A percentile compares a stretch with the other conserved stretches of the same genome.
phyloP scores from a whole-genome alignment of 2,888 invertebrate genomes.

The Nomada fabriciana region DNA sequence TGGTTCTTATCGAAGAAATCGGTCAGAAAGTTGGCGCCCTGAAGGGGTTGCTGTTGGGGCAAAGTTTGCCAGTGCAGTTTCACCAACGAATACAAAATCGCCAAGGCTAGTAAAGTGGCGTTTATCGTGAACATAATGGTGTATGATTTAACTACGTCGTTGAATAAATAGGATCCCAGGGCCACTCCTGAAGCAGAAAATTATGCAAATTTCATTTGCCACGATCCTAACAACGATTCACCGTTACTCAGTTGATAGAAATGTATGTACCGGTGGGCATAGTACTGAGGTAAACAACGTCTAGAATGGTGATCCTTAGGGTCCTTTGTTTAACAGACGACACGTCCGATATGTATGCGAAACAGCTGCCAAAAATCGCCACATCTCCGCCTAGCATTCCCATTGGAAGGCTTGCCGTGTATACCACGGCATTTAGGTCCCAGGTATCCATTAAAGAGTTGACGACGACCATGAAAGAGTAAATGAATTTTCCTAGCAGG shows the following conservation, averaged over 20 bases:
- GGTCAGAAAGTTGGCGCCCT: slow-evolving; percentile 86
- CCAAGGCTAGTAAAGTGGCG: slow-evolving; percentile 86
- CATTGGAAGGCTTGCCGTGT: slow-evolving; percentile 91
- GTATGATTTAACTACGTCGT: slow-evolving; percentile 87
- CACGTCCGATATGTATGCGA: slow-evolving; percentile 93
- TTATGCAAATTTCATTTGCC: neutral
- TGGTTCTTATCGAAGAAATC: slow-evolving; percentile 91
- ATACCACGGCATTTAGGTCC: slow-evolving; percentile 91
- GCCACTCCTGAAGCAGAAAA: slow-evolving; percentile 84
- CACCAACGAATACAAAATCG: slow-evolving; percentile 88
- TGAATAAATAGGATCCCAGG: slow-evolving; percentile 87
- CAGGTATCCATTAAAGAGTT: slow-evolving; percentile 88
- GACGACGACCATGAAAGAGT: slow-evolving; percentile 90
- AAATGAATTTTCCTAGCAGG: slow-evolving; percentile 90
- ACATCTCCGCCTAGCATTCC: slow-evolving; percentile 92
- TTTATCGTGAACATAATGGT: slow-evolving; percentile 91
- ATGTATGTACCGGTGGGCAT: slow-evolving; percentile 89
- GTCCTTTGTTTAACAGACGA: slow-evolving; percentile 90
- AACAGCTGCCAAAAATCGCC: slow-evolving; percentile 92
- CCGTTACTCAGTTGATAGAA: neutral
- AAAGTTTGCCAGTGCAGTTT: slow-evolving; percentile 90
- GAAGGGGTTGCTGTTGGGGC: slow-evolving; percentile 87
- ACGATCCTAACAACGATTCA: too few species aligned
- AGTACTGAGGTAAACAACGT: slow-evolving; percentile 92
- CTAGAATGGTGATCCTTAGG: slow-evolving; percentile 91